Percentiles rank a stretch among this genome's conserved stretches.
Evolutionary conservation across 2,888 invertebrate genomes (phyloP).

Genomic region (Idaea dimidiata): DNA sequence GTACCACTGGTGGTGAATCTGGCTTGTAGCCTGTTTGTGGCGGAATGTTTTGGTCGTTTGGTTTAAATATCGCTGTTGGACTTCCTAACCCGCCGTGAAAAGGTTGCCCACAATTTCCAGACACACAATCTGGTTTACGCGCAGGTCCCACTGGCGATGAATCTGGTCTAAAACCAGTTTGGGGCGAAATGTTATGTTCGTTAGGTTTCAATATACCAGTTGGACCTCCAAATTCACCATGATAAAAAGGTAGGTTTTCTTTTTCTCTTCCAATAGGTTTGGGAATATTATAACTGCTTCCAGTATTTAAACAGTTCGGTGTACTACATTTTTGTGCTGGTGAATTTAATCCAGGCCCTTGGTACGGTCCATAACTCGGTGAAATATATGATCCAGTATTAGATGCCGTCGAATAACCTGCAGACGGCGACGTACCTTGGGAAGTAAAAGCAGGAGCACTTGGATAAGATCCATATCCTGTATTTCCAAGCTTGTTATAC

Average conservation of each 20-base stretch:
- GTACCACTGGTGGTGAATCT: neutral
- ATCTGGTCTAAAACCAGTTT: neutral
- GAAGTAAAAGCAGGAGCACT: slow-evolving; percentile 1
- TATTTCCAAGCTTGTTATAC: neutral
- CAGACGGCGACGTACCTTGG: neutral
- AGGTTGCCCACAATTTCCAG: slow-evolving; percentile 18
- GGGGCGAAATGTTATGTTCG: slow-evolving; percentile 29
- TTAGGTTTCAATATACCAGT: slow-evolving; percentile 65
- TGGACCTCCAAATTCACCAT: slow-evolving; percentile 70
- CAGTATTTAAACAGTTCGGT: slow-evolving; percentile 13
- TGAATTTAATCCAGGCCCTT: slow-evolving; percentile 10
- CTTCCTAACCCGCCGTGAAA: slow-evolving; percentile 53
- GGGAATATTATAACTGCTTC: slow-evolving; percentile 6
- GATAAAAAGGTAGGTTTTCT: slow-evolving; percentile 16
- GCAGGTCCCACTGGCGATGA: neutral
- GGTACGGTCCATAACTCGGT: neutral
- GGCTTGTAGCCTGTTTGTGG: neutral
- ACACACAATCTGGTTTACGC: slow-evolving; percentile 19
- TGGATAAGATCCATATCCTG: slow-evolving; percentile 3
- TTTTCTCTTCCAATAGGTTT: neutral
- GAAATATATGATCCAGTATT: slow-evolving; percentile 1
- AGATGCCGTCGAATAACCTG: slow-evolving; percentile 7
- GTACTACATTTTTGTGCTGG: slow-evolving; percentile 19
- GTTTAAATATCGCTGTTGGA: slow-evolving; percentile 63
- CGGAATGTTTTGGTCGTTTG: slow-evolving; percentile 40